Percentiles rank a stretch among this genome's conserved stretches.
phyloP scores from a whole-genome alignment of 1,140 invertebrate species.

The Mactra quadrangularis region DNA sequence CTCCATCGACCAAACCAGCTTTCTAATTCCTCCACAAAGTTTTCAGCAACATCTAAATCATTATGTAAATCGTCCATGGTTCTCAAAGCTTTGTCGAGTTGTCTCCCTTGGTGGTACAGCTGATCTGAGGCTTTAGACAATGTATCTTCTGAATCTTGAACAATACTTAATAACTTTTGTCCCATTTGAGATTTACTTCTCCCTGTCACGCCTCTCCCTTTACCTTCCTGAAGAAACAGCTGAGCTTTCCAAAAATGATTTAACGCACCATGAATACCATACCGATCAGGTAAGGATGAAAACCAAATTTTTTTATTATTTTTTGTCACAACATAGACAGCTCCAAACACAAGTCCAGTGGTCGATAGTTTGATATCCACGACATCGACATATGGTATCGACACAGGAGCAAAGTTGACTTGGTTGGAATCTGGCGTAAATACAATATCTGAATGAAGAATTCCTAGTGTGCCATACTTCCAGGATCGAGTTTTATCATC shows the following conservation, averaged over 20 bases:
- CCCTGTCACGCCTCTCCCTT: neutral
- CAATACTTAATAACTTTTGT: constrained; percentile 54
- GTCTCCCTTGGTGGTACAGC: constrained; percentile 61
- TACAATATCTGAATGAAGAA: constrained; percentile 6
- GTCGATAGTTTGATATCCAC: constrained; percentile 56
- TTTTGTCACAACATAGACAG: constrained; percentile 44
- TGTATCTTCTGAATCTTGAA: constrained; percentile 62
- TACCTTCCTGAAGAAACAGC: constrained; percentile 2
- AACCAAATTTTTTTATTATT: constrained; percentile 60
- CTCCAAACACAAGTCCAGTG: constrained; percentile 61
- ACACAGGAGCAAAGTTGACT: neutral
- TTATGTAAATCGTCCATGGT: constrained; percentile 63
- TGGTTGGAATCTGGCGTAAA: constrained; percentile 24
- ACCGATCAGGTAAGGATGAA: constrained; percentile 59
- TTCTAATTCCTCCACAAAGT: constrained; percentile 59
- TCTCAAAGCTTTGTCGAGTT: constrained; percentile 56
- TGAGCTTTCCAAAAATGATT: constrained; percentile 61
- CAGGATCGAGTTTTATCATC: constrained; percentile 25
- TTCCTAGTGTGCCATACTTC: constrained; percentile 55
- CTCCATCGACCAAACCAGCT: constrained; percentile 63
- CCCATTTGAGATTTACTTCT: constrained; percentile 53
- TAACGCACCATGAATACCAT: constrained; percentile 35
- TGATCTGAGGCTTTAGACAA: constrained; percentile 53
- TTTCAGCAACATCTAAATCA: constrained; percentile 64
- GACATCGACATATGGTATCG: constrained; percentile 46